These are phyloP conservation scores for Sicus ferrugineus DNA, from an alignment of 2,888 invertebrate species.

Conservation along the genomic window DNA sequence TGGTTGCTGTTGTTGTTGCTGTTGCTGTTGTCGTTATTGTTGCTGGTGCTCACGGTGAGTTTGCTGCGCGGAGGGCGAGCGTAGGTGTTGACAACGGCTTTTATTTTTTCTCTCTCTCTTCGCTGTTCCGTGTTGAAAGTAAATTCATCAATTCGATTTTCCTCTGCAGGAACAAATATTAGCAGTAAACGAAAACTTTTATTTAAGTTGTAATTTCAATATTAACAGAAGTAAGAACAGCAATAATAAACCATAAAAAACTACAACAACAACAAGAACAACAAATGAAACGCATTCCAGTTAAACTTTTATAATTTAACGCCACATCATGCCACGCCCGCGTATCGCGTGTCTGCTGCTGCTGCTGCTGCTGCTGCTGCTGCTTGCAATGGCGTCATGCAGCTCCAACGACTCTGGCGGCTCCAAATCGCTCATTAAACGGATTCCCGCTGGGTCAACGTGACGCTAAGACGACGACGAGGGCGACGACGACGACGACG, in stretches of 20 bases:
- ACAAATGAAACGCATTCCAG: no score
- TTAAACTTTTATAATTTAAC: slow-evolving; percentile 29
- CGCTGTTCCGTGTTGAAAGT: neutral
- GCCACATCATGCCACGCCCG: slow-evolving; percentile 49
- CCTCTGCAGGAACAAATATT: no score
- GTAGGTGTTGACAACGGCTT: neutral
- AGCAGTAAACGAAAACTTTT: no score
- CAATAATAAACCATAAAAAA: no score
- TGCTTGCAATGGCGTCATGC: no score
- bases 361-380: neutral
- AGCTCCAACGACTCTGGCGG: no score
- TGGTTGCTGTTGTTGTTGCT: neutral
- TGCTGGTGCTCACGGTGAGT: slow-evolving; percentile 38
- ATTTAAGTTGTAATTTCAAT: no score
- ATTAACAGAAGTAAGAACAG: no score
- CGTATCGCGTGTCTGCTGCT: slow-evolving; percentile 47
- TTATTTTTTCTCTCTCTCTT: neutral
- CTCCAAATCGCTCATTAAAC: slow-evolving; percentile 37
- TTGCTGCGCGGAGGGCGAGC: slow-evolving; percentile 55
- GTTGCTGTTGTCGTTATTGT: slow-evolving; percentile 4
- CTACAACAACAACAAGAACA: no score
- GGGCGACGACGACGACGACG: no score
- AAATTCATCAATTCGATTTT: no score
- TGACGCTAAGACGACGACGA: no score
- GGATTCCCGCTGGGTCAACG: slow-evolving; percentile 50